A percentile compares a stretch with the other conserved stretches of the same genome.
Evolutionary conservation across 2,797 vertebrate genomes (phyloP).

Genomic region (Protosalanx chinensis): DNA sequence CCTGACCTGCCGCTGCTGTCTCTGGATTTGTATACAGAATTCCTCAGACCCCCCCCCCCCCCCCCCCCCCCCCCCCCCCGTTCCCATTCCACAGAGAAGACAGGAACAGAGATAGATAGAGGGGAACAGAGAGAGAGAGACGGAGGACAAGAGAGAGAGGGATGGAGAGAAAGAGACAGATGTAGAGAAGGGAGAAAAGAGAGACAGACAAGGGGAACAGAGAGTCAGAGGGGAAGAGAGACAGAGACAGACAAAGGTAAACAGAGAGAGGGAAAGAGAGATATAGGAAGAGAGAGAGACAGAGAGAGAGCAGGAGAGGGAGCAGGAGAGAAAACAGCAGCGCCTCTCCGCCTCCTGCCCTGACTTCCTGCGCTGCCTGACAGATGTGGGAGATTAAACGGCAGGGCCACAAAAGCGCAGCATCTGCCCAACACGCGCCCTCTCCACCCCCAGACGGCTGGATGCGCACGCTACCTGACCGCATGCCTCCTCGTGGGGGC

Average conservation of each 20-base stretch:
- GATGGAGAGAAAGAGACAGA: not conserved
- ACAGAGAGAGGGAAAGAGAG: too few relatives aligned
- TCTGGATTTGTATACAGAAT: conserved; percentile 25
- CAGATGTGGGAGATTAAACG: conserved; percentile 14
- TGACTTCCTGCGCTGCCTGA: conserved; percentile 16
- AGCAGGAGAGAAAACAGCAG: conserved; percentile 6
- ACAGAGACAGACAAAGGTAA: too few relatives aligned
- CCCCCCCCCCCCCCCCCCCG: not conserved
- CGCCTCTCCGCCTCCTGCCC: conserved; percentile 14
- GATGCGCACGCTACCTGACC: not conserved
- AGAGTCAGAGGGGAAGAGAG: too few relatives aligned
- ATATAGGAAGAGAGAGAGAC: not conserved
- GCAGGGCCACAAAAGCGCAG: not conserved
- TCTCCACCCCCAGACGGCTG: not conserved
- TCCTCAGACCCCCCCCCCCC: not conserved
- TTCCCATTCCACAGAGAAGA: not conserved
- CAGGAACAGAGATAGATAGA: not conserved
- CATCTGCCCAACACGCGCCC: not conserved
- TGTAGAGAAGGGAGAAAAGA: too few relatives aligned
- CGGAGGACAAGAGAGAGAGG: too few relatives aligned
- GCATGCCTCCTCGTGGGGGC: not conserved
- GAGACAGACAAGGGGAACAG: too few relatives aligned
- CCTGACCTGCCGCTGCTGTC: not conserved
- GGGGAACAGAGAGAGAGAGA: not conserved
- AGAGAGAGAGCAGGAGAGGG: conserved; percentile 5